Evolutionary conservation across 2,888 invertebrate genomes (phyloP).

Genomic region (Torymus tubicola): DNA sequence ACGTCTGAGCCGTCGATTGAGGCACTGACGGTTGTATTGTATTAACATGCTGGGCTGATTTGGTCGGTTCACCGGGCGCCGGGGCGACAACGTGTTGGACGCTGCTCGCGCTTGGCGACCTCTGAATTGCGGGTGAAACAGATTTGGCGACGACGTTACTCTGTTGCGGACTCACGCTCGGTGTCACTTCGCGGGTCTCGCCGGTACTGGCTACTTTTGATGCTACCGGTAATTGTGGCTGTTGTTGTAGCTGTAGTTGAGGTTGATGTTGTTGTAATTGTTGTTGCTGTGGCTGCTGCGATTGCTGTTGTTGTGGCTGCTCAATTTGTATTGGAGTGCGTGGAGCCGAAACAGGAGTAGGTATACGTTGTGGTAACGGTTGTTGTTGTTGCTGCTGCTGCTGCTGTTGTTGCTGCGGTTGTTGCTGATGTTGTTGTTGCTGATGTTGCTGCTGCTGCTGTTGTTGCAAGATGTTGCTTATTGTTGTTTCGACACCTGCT

Average conservation of each 20-base stretch:
- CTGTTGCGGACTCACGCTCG: constrained; percentile 28
- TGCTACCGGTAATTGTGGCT: constrained; percentile 60
- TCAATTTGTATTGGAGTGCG: constrained; percentile 53
- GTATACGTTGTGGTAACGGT: constrained; percentile 59
- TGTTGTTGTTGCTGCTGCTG: constrained; percentile 61
- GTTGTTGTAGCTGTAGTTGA: constrained; percentile 66
- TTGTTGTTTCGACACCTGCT: constrained; percentile 45
- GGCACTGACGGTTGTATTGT: constrained; percentile 76
- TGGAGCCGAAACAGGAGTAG: constrained; percentile 58
- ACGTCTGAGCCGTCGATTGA: constrained; percentile 73
- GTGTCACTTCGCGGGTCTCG: constrained; percentile 25
- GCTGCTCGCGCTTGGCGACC: constrained; percentile 26
- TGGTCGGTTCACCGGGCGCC: constrained; percentile 23
- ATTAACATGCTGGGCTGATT: constrained; percentile 73
- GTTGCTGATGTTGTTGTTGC: constrained; percentile 61
- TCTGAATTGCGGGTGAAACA: constrained; percentile 50
- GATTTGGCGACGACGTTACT: constrained; percentile 33
- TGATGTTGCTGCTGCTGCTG: constrained; percentile 52
- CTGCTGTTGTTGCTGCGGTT: constrained; percentile 59
- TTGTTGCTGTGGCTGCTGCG: constrained; percentile 62
- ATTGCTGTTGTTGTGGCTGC: constrained; percentile 54
- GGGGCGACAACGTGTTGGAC: constrained; percentile 15
- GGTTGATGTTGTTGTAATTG: constrained; percentile 49
- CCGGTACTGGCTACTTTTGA: constrained; percentile 2
- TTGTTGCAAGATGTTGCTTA: constrained; percentile 25